These are phyloP conservation scores for Orius insidiosus DNA, from an alignment of 1,140 invertebrate species.

Conservation along the genomic window DNA sequence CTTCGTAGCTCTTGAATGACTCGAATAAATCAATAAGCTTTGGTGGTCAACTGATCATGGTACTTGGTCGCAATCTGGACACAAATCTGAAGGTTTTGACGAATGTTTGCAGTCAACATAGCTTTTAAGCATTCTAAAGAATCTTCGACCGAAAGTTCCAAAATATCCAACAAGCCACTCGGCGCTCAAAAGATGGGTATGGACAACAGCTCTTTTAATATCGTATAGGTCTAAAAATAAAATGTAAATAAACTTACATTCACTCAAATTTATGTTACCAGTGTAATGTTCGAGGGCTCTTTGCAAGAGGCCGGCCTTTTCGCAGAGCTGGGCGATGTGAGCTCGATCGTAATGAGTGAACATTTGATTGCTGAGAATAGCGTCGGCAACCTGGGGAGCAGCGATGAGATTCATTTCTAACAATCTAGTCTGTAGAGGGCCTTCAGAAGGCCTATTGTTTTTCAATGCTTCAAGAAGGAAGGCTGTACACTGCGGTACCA, in stretches of 20 bases:
- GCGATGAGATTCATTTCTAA: conserved; percentile 99
- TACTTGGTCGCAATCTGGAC: conserved; percentile 99
- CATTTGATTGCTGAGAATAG: conserved; percentile 98
- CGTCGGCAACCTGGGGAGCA: conserved; percentile 97
- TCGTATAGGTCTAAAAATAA: conserved; percentile 73
- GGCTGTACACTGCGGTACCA: conserved; percentile 97
- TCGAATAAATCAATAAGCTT: conserved; percentile 97
- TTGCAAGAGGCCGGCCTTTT: conserved; percentile 94
- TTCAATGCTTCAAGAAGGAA: conserved; percentile 97
- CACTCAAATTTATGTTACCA: conserved; percentile 22
- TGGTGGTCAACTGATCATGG: conserved; percentile 94
- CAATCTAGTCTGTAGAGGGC: conserved; percentile 89
- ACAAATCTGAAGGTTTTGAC: conserved; percentile 94
- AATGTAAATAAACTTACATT: background rate
- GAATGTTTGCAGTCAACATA: conserved; percentile 94
- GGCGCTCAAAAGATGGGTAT: conserved; percentile 89
- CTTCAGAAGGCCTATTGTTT: conserved; percentile 90
- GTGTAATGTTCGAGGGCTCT: conserved; percentile 85
- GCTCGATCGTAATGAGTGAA: conserved; percentile 98
- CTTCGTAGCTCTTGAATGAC: conserved; percentile 98
- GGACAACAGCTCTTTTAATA: conserved; percentile 94
- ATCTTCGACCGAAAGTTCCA: conserved; percentile 95
- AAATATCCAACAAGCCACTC: conserved; percentile 99
- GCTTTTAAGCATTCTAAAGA: conserved; percentile 95
- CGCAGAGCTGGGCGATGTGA: conserved; percentile 95